Base-by-base conservation (phyloP, 1,140 invertebrate species). In the Drusus annulatus region DNA sequence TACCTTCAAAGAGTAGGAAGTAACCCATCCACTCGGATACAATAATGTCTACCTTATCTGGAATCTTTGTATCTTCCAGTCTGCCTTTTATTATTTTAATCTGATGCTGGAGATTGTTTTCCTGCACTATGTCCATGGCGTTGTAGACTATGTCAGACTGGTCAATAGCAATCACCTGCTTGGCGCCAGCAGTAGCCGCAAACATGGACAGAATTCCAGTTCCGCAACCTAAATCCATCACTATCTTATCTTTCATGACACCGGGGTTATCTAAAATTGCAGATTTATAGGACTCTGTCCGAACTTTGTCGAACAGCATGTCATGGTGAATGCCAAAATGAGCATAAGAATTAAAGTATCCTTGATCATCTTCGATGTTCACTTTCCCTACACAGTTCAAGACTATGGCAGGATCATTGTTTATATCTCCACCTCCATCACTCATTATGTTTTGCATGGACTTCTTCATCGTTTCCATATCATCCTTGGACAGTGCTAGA, bases 11-110 rank as follows among this genome's bases (percentile, higher is more conserved):
- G 7, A 99, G 91, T 58, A 99, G 90, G 89, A 99, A 99, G 90
- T 99, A 99, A 4, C 98, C 98, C 98, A 99, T 99, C 98, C 98
- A 99, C 89, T 99, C 98, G 5, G 97, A 98, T 36, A 99, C 94
- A 84, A 99, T 98, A 23, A 99, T 93, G 87, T 99, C 98, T 19
- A 98, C 97, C 91, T 97, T 95, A 76, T 94, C 93, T n/a, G 92
- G 90, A 75, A 98, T 91, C 76, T 94, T 90, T n/a, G 93, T 93
- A 84, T 99, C 96, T 89, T 99, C 98, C 3, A 99, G 89, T 86
- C 96, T 94, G 0, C 97, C 97, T 88, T 93, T 92, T 6, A 94
- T 87, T 52, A 94, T 90, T 85, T 92, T 87, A 45, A 95, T 91
- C 83, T 87, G 90, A 80, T 92, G 86, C 83, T 91, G 84, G 6